phyloP scores from a whole-genome alignment of 2,113 vertebrate species.

The human (Homo sapiens) region DNA sequence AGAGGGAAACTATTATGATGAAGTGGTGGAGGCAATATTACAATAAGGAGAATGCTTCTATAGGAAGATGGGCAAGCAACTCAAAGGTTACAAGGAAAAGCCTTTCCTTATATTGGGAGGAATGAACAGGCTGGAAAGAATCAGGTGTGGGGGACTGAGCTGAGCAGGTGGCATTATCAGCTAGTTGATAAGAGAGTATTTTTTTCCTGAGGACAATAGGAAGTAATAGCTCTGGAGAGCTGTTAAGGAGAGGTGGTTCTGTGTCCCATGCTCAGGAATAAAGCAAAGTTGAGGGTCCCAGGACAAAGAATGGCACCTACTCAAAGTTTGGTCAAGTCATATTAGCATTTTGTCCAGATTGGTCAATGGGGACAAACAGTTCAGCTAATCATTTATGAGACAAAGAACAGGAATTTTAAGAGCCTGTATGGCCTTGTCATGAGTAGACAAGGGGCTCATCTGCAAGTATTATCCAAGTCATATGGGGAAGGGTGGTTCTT shows the following conservation, averaged over 20 bases:
- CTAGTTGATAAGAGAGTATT: not conserved
- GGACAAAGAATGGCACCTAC: not conserved
- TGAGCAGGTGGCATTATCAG: not conserved
- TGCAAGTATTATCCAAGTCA: not conserved
- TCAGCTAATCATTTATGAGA: not conserved
- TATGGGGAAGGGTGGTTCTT: not conserved
- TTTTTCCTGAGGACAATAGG: not conserved
- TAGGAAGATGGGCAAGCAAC: not conserved
- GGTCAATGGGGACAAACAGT: not conserved
- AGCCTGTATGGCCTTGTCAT: not conserved
- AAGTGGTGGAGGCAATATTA: no score
- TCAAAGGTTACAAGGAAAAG: not conserved
- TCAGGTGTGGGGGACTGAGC: no score
- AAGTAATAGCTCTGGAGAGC: not conserved
- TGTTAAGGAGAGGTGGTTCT: not conserved
- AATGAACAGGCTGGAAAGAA: not conserved
- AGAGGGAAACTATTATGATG: not conserved
- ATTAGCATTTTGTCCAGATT: not conserved
- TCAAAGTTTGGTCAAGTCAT: not conserved
- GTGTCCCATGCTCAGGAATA: not conserved
- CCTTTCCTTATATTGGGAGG: not conserved
- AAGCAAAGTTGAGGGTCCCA: not conserved
- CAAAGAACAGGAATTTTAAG: not conserved
- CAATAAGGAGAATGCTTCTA: not conserved
- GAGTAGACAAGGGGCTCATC: no score